A percentile compares a stretch with the other conserved stretches of the same genome.
Conservation (phyloP, 2,113 vertebrate species). For the Onychostoma macrolepis region DNA sequence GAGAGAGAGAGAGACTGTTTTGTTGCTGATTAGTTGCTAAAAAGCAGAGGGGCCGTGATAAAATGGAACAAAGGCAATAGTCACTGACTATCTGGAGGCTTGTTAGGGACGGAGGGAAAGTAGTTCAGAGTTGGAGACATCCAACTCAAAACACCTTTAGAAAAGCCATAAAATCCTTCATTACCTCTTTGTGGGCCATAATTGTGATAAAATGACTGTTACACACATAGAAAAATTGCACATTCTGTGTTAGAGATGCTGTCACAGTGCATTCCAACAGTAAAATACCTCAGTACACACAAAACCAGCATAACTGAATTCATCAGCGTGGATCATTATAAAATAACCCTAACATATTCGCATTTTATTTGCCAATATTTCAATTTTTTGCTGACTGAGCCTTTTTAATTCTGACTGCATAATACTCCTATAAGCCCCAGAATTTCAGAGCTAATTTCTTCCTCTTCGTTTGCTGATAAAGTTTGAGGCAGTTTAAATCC, state of each 20-base stretch:
- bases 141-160: constrained; percentile 16
- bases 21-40: constrained; percentile 38
- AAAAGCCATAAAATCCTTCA: constrained; percentile 10
- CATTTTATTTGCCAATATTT: constrained; percentile 20
- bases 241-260: not conserved
- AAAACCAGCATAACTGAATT: not conserved
- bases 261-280: not conserved
- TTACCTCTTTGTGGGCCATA: constrained; percentile 1
- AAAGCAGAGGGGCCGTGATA: not conserved
- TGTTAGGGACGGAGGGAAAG: constrained; percentile 16
- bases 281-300: not conserved
- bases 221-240: not conserved
- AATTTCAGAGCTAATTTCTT: constrained; percentile 35
- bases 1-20: constrained; percentile 21
- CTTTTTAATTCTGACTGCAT: constrained; percentile 11
- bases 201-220: not conserved
- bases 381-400: constrained; percentile 39
- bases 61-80: constrained; percentile 42
- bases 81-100: constrained; percentile 32
- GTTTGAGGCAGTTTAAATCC: constrained; percentile 19
- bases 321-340: not conserved
- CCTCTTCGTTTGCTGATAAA: constrained; percentile 18
- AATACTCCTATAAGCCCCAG: not conserved
- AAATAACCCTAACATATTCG: not conserved
- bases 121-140: not conserved